phyloP scores from a whole-genome alignment of 2,888 invertebrate species.

The Epistrophe eligans region DNA sequence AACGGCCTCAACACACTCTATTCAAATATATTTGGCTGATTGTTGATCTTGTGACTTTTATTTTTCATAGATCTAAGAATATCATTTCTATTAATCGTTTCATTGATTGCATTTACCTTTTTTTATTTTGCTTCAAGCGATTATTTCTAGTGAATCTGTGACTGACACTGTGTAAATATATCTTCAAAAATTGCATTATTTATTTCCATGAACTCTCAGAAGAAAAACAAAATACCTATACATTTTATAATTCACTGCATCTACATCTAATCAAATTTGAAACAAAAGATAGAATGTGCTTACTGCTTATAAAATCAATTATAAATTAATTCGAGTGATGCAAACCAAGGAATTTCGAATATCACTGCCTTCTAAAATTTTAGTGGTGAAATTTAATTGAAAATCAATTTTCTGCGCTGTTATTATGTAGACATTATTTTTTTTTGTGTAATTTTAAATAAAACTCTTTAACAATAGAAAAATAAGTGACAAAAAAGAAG shows the following conservation, averaged over 20 bases:
- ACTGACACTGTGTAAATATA: conserved; percentile 12
- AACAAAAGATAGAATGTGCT: conserved; percentile 14
- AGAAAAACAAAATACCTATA: not conserved
- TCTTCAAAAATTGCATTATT: conserved; percentile 34
- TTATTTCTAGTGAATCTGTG: conserved; percentile 58
- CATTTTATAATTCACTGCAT: conserved; percentile 12
- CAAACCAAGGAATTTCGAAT: conserved; percentile 48
- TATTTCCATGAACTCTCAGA: conserved; percentile 27
- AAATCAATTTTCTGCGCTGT: conserved; percentile 43
- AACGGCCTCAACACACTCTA: conserved; percentile 91
- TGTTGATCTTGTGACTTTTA: conserved; percentile 76
- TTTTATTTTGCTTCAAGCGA: conserved; percentile 73
- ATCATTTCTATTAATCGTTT: conserved; percentile 74
- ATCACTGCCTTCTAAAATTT: conserved; percentile 72
- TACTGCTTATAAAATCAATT: conserved; percentile 10
- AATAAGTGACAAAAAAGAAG: conserved; percentile 57
- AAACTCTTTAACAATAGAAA: conserved; percentile 40
- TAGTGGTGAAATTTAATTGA: conserved; percentile 2
- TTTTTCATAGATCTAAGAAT: conserved; percentile 76
- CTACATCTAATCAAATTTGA: conserved; percentile 3
- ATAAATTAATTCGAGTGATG: conserved; percentile 26
- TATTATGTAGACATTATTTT: conserved; percentile 35
- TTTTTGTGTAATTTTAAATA: conserved; percentile 41
- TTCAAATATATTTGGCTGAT: conserved; percentile 90
- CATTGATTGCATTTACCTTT: conserved; percentile 75